Percentiles rank a stretch among this genome's conserved stretches.
Conservation (phyloP, 2,113 vertebrate genomes). For the Neotoma lepida region DNA sequence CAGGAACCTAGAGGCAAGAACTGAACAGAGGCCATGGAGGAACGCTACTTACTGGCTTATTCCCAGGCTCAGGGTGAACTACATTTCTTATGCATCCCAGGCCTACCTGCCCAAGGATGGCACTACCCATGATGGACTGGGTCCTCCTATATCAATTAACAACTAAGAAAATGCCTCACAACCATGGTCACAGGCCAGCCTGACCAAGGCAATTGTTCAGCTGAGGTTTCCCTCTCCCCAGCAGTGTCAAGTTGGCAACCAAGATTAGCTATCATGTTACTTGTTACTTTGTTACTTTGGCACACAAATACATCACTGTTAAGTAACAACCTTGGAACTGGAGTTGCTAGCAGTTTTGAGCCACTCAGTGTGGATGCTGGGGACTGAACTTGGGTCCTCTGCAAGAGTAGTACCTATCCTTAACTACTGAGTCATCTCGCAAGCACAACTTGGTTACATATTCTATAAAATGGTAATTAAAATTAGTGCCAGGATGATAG, state of each 20-base stretch:
- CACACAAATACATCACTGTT: neutral
- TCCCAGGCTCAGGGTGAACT: neutral
- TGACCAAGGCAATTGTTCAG: neutral
- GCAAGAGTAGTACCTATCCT: neutral
- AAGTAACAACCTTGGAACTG: neutral
- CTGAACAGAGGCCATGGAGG: neutral
- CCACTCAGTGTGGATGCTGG: no score
- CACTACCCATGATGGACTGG: neutral
- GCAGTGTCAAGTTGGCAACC: neutral
- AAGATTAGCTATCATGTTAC: neutral
- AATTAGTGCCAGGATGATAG: neutral
- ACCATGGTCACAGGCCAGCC: neutral
- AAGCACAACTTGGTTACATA: neutral
- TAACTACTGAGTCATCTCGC: neutral
- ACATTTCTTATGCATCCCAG: neutral
- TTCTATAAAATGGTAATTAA: conserved; percentile 22
- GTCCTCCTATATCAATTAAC: neutral
- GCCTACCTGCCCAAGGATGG: neutral
- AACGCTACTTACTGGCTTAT: neutral
- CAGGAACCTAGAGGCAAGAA: neutral
- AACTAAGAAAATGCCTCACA: neutral
- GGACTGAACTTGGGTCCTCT: neutral
- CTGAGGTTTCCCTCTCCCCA: neutral
- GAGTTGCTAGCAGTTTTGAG: neutral
- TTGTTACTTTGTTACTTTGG: neutral